Evolutionary conservation across 23 tunicate genomes (phyloP).

Genomic region (Styela clava): DNA sequence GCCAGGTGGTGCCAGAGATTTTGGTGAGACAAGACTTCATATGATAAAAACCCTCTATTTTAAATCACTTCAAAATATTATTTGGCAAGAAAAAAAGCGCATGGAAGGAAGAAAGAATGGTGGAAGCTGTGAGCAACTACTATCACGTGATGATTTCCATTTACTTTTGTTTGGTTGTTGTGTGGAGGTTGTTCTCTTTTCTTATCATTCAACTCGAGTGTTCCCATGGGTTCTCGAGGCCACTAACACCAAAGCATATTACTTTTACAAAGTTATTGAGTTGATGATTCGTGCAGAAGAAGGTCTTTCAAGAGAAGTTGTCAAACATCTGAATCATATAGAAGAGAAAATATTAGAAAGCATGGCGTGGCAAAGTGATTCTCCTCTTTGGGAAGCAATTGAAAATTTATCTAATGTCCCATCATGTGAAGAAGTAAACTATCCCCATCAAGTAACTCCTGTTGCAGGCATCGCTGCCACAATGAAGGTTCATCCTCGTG

Average conservation of each 20-base stretch:
- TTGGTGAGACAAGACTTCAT: constrained; percentile 39
- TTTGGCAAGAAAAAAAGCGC: constrained; percentile 70
- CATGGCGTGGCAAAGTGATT: constrained; percentile 78
- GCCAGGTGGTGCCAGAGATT: constrained; percentile 53
- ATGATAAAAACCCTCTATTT: constrained; percentile 63
- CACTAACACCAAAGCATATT: constrained; percentile 57
- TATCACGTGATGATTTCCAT: constrained; percentile 89
- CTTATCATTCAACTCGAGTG: constrained; percentile 46
- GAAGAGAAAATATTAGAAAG: constrained; percentile 92
- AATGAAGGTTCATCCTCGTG: constrained; percentile 16
- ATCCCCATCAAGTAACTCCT: constrained; percentile 24
- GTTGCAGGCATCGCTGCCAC: background rate
- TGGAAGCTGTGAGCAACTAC: constrained; percentile 29
- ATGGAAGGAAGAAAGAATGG: constrained; percentile 38
- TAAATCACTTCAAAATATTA: constrained; percentile 55
- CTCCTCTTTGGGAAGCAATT: constrained; percentile 85
- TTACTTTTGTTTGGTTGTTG: constrained; percentile 74
- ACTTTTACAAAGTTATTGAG: constrained; percentile 96
- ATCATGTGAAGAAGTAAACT: constrained; percentile 61
- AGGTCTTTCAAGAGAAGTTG: constrained; percentile 47
- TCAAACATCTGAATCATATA: constrained; percentile 79
- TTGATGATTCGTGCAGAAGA: constrained; percentile 91
- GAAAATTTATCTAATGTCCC: constrained; percentile 36
- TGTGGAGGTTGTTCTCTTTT: constrained; percentile 71
- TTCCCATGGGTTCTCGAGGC: constrained; percentile 86